Conservation (phyloP, 2,797 vertebrate genomes). For the Agapornis canus region DNA sequence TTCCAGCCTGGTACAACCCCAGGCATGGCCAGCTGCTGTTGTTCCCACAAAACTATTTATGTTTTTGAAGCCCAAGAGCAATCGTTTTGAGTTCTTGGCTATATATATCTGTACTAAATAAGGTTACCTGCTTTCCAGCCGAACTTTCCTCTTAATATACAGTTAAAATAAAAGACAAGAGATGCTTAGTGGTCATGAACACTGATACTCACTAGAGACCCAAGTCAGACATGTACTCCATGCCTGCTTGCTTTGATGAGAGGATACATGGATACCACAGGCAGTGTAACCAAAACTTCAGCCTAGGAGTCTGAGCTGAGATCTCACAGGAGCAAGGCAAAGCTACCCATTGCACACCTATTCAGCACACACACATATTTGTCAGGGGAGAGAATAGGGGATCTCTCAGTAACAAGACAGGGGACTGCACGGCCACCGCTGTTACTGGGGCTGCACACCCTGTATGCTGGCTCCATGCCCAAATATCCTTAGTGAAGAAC, state of each 20-base stretch:
- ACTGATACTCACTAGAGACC: background rate
- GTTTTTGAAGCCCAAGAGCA: background rate
- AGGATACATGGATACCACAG: background rate
- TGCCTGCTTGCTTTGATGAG: background rate
- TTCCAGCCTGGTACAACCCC: background rate
- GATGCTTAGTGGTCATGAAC: background rate
- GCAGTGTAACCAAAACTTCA: background rate
- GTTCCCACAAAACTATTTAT: background rate
- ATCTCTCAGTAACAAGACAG: background rate
- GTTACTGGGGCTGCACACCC: background rate
- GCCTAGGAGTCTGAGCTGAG: rapidly evolving
- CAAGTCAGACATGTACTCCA: rapidly evolving
- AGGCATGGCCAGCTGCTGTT: background rate
- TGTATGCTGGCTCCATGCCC: background rate
- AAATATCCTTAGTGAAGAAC: background rate
- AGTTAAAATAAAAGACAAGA: background rate
- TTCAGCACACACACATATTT: background rate
- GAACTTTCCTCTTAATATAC: background rate
- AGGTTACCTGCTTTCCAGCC: background rate
- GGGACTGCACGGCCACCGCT: rapidly evolving
- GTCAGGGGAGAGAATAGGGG: rapidly evolving
- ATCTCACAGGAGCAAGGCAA: rapidly evolving
- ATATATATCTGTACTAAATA: background rate
- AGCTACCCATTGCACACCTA: background rate
- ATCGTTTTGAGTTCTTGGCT: background rate